A percentile compares a stretch with the other conserved stretches of the same genome.
Evolutionary conservation across 2,888 invertebrate genomes (phyloP).

Genomic region (Odontothrips loti): DNA sequence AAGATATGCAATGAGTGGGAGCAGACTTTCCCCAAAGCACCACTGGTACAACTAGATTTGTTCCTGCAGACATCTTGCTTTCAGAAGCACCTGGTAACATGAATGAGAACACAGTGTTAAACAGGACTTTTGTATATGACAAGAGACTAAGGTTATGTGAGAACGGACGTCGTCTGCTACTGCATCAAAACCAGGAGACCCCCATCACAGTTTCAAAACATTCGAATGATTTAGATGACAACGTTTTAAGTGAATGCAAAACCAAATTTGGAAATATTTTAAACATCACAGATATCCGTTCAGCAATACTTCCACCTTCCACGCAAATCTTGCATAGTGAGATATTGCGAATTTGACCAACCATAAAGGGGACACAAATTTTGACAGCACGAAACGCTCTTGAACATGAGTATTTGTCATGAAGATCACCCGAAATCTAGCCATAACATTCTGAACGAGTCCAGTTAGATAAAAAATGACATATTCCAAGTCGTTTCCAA

Average conservation of each 20-base stretch:
- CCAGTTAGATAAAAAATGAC: neutral
- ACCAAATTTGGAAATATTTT: neutral
- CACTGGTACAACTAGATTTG: conserved; percentile 91
- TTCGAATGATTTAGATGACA: neutral
- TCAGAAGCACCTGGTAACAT: conserved; percentile 67
- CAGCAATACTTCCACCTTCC: neutral
- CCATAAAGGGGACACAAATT: neutral
- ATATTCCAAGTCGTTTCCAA: neutral
- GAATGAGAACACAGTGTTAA: neutral
- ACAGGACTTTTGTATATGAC: neutral
- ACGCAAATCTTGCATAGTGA: neutral
- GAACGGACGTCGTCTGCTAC: neutral
- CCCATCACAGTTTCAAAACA: neutral
- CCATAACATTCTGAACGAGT: neutral
- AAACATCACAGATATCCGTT: neutral
- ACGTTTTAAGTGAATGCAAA: neutral
- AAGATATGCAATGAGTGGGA: conserved; percentile 94
- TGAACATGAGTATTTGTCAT: no score
- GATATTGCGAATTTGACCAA: neutral
- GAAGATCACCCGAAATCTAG: no score
- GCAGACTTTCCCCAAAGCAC: conserved; percentile 96
- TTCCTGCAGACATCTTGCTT: conserved; percentile 64
- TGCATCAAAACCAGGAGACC: neutral
- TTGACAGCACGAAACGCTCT: no score
- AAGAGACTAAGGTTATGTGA: neutral